Percentiles rank a stretch among this genome's conserved stretches.
These are phyloP conservation scores for Engraulis encrasicolus DNA, from an alignment of 2,113 vertebrate genomes.

Conservation along the genomic window DNA sequence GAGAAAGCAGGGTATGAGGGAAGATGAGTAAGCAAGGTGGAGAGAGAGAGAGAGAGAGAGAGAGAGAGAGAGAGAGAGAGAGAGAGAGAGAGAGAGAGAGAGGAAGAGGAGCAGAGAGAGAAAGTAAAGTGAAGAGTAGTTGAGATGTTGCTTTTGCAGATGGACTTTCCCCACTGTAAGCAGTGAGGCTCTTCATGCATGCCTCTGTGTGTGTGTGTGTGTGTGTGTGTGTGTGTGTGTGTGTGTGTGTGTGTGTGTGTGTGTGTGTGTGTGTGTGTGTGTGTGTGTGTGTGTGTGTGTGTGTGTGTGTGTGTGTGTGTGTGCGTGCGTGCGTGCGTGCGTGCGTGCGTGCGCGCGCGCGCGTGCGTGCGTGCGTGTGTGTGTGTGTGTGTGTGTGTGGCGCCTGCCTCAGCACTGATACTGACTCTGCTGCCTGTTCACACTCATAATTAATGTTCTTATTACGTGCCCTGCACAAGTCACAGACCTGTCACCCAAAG, in stretches of 20 bases:
- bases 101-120: background rate
- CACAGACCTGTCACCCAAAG: background rate
- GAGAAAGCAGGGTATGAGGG: too few relatives aligned
- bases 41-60: background rate
- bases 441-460: slow-evolving; percentile 6
- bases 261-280: too few relatives aligned
- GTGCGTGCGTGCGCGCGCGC: too few relatives aligned
- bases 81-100: background rate
- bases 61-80: background rate
- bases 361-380: too few relatives aligned
- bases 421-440: background rate
- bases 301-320: too few relatives aligned
- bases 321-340: too few relatives aligned
- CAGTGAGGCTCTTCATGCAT: slow-evolving; percentile 4
- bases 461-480: background rate
- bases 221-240: too few relatives aligned
- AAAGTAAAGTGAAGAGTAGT: background rate
- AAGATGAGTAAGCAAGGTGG: background rate
- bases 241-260: too few relatives aligned
- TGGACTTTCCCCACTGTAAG: slow-evolving; percentile 42
- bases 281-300: too few relatives aligned
- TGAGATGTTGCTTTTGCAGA: slow-evolving; percentile 28
- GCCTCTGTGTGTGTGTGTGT: too few relatives aligned
- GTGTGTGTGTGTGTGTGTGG: too few relatives aligned
- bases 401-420: background rate